Evolutionary conservation across 2,888 invertebrate species (phyloP).

Genomic region (Cordilura impudica): DNA sequence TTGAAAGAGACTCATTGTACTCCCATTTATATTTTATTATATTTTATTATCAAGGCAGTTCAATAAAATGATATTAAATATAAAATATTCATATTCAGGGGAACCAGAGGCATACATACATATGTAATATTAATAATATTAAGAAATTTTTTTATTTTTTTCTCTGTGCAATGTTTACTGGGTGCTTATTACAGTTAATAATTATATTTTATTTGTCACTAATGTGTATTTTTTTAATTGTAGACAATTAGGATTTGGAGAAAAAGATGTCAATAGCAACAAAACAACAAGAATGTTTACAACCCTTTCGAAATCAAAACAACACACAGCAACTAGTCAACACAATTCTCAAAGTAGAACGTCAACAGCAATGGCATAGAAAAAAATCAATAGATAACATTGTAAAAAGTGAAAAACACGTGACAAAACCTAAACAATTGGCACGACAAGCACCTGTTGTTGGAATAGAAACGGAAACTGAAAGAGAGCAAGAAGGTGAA

Average conservation of each 20-base stretch:
- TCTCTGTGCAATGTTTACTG: not conserved
- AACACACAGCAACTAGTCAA: constrained; percentile 1
- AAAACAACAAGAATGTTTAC: constrained; percentile 11
- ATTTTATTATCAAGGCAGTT: no score
- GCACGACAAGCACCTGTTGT: constrained; percentile 49
- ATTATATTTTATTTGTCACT: not conserved
- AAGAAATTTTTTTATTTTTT: not conserved
- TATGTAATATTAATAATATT: no score
- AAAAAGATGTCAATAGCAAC: constrained; percentile 51
- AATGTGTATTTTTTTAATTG: constrained; percentile 23
- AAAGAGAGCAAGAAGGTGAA: not conserved
- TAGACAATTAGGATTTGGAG: constrained; percentile 9
- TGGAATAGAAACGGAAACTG: constrained; percentile 2
- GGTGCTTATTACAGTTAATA: no score
- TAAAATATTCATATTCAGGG: no score
- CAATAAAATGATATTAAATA: no score
- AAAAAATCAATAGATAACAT: constrained; percentile 31
- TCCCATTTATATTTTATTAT: no score
- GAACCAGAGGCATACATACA: no score
- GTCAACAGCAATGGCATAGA: not conserved
- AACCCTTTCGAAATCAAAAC: constrained; percentile 3
- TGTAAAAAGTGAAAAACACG: constrained; percentile 10
- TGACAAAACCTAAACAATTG: constrained; percentile 24
- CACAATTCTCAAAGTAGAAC: not conserved
- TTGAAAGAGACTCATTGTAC: no score